A percentile compares a stretch with the other conserved stretches of the same genome.
phyloP scores from a whole-genome alignment of 2,113 vertebrate species.

The Buteo buteo region DNA sequence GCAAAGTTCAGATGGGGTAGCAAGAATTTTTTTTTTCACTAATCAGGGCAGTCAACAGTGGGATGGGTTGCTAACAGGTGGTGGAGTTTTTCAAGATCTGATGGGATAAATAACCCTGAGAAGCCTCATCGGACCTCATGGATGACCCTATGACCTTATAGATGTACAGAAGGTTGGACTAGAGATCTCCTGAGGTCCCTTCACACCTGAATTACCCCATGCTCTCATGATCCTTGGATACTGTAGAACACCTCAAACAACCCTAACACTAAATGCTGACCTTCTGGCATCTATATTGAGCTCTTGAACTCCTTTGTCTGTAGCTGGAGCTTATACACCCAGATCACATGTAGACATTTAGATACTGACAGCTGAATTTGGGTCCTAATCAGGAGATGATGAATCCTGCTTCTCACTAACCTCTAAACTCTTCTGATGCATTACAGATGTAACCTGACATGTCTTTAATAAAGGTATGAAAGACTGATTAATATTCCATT shows the following conservation, averaged over 20 bases:
- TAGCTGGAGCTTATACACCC: not conserved
- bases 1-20: not conserved
- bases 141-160: fast-evolving
- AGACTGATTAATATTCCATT: too few species aligned
- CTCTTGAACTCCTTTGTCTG: not conserved
- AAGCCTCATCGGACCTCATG: not conserved
- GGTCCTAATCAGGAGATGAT: not conserved
- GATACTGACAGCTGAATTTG: not conserved
- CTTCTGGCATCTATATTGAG: not conserved
- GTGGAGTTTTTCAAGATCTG: not conserved
- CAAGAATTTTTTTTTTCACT: not conserved
- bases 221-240: not conserved
- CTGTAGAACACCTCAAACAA: not conserved
- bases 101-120: not conserved
- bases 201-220: not conserved
- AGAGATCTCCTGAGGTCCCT: not conserved
- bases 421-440: too few species aligned
- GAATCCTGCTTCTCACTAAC: not conserved
- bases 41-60: not conserved
- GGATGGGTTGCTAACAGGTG: not conserved
- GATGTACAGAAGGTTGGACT: not conserved
- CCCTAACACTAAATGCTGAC: not conserved
- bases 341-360: not conserved
- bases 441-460: too few species aligned
- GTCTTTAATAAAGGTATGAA: too few species aligned